These are phyloP conservation scores for Pandion haliaetus DNA, from an alignment of 2,113 vertebrate species.

Conservation along the genomic window DNA sequence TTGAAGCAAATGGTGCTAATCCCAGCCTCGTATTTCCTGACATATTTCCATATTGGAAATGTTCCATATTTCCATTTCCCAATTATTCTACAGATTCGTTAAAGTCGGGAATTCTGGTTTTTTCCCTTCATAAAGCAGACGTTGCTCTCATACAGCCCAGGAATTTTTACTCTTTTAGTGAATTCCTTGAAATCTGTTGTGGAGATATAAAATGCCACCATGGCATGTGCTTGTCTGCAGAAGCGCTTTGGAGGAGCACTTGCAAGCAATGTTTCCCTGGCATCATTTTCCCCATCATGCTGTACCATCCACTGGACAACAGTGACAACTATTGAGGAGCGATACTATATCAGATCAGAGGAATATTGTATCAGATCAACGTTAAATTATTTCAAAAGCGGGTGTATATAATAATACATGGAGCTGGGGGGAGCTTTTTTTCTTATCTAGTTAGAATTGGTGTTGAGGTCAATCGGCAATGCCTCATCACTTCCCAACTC, in stretches of 20 bases:
- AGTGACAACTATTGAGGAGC: background rate
- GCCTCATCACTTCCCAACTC: background rate
- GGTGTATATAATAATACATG: accelerated
- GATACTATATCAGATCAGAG: accelerated
- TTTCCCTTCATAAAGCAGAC: background rate
- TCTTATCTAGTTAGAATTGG: accelerated
- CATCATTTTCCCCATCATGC: background rate
- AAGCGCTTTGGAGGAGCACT: background rate
- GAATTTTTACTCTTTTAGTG: background rate
- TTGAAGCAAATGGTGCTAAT: background rate
- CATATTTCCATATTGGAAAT: background rate
- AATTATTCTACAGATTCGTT: accelerated
- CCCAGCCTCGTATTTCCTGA: background rate
- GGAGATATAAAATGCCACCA: accelerated
- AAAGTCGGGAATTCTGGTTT: background rate
- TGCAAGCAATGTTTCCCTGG: background rate
- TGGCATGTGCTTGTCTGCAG: background rate
- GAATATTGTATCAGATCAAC: background rate
- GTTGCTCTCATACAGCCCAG: background rate
- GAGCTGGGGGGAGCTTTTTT: background rate
- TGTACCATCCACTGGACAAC: background rate
- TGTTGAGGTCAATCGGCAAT: accelerated
- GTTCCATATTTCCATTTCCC: background rate
- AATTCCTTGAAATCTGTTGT: background rate
- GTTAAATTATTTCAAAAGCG: background rate